A percentile compares a stretch with the other conserved stretches of the same genome.
These are phyloP conservation scores for Hippopotamyrus pictus DNA, from an alignment of 2,797 vertebrate species.

Conservation along the genomic window DNA sequence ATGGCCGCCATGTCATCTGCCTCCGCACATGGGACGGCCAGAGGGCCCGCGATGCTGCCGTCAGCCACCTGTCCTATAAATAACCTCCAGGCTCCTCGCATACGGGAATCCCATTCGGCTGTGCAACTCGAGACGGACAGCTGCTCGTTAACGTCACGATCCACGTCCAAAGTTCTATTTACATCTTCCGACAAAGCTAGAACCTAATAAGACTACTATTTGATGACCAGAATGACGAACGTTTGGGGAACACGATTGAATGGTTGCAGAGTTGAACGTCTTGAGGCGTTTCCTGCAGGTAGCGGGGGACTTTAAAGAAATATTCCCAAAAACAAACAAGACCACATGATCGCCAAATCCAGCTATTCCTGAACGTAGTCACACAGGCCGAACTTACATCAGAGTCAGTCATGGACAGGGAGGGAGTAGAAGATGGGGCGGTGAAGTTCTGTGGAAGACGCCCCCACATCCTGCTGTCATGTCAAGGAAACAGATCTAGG, in stretches of 20 bases:
- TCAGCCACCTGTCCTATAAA: neutral
- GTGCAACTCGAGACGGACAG: neutral
- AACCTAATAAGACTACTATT: neutral
- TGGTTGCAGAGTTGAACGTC: neutral
- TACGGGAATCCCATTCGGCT: neutral
- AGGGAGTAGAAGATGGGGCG: neutral
- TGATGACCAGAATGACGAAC: neutral
- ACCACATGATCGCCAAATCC: neutral
- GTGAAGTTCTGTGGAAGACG: neutral
- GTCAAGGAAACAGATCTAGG: neutral
- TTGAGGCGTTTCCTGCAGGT: neutral
- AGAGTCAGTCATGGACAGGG: neutral
- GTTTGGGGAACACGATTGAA: neutral
- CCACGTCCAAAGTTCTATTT: neutral
- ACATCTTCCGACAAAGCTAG: neutral
- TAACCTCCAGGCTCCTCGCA: neutral
- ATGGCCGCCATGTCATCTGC: neutral
- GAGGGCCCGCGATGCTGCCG: neutral
- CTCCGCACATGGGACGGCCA: neutral
- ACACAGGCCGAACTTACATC: neutral
- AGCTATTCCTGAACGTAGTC: neutral
- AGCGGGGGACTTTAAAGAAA: neutral
- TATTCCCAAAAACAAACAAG: neutral
- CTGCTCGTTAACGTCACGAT: neutral
- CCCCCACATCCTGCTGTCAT: neutral